phyloP scores from a whole-genome alignment of 2,888 invertebrate genomes.

The Patella pellucida region DNA sequence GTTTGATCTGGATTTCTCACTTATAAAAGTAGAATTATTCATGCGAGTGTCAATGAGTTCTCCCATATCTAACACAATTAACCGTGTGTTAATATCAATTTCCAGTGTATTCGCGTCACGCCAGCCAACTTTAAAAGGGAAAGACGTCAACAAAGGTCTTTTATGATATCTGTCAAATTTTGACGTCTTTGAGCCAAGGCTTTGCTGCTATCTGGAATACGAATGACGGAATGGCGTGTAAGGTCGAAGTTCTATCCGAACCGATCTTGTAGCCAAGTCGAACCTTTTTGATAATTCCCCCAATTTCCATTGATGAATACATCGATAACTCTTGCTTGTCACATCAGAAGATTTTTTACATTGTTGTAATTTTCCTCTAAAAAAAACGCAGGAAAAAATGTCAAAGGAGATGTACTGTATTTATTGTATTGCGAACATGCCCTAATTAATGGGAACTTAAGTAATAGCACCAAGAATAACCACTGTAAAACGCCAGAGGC shows the following conservation, averaged over 20 bases:
- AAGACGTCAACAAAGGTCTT: not conserved
- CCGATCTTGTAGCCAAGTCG: conserved; percentile 5
- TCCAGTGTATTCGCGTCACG: conserved; percentile 7
- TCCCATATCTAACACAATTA: conserved; percentile 5
- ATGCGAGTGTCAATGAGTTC: conserved; percentile 4
- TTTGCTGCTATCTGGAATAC: not conserved
- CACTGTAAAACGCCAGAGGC: too few species aligned
- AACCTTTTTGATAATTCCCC: not conserved
- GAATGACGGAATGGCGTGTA: conserved; percentile 10
- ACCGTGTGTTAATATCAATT: conserved; percentile 7
- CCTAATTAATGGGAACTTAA: too few species aligned
- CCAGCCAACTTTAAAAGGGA: conserved; percentile 5
- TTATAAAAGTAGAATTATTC: conserved; percentile 1
- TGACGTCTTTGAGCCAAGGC: conserved; percentile 6
- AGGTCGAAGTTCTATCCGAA: conserved; percentile 6
- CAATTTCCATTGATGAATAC: not conserved
- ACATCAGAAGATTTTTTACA: not conserved
- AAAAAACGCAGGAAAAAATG: too few species aligned
- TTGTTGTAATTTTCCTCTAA: not conserved
- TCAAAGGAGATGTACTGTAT: too few species aligned
- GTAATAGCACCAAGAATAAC: too few species aligned
- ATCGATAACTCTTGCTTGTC: not conserved
- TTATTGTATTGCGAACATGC: too few species aligned
- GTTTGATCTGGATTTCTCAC: too few species aligned
- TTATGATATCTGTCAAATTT: conserved; percentile 11